Evolutionary conservation across 2,113 vertebrate genomes (phyloP), one percentile per base, ranked within the genome.

Genomic region (Pelusios castaneus): DNA sequence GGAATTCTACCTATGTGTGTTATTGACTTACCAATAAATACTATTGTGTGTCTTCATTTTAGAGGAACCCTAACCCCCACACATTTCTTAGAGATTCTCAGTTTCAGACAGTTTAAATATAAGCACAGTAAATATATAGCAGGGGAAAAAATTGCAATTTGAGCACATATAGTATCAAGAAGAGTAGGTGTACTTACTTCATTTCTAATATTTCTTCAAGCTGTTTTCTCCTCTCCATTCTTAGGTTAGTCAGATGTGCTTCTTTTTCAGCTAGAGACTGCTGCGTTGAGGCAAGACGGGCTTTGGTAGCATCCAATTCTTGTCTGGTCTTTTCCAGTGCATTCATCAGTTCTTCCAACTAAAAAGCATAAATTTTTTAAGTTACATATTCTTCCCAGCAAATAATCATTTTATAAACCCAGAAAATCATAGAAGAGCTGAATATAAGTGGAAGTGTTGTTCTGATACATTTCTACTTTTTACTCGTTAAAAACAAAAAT

Each of bases 141-240:
- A 54, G 29, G n/a, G 75, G 56, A 24, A 38, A 8, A 79, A n/a
- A 45, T 1, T 6, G 56, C 2, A 75, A 76, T 22, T 52, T 6
- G 5, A 5, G 45, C 77, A 82, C 38, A 22, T 16, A 52, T 80
- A 81, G 27, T 77, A 90, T 79, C 47, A 5, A 73, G 31, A 88
- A 9, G 88, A 94, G 89, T 47, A 41, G 45, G 81, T 85, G 49
- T 63, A 98, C 99, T 99, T 97, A 99, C 99, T 99, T 99, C 99
- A 99, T 99, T 98, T 99, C 99, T 90, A 99, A 98, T 89, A 99
- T 99, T 97, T 99, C 99, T 95, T 99, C 99, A 52, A 99, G 98
- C 97, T 99, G 99, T 89, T 99, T 99, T 89, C 99, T 98, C 94
- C 99, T 93, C 79, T 99, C 99, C 88, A 99, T 98, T 31, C 98